Percentiles rank a stretch among this genome's conserved stretches.
These are phyloP conservation scores for Dallia pectoralis DNA, from an alignment of 2,797 vertebrate genomes.

Conservation along the genomic window DNA sequence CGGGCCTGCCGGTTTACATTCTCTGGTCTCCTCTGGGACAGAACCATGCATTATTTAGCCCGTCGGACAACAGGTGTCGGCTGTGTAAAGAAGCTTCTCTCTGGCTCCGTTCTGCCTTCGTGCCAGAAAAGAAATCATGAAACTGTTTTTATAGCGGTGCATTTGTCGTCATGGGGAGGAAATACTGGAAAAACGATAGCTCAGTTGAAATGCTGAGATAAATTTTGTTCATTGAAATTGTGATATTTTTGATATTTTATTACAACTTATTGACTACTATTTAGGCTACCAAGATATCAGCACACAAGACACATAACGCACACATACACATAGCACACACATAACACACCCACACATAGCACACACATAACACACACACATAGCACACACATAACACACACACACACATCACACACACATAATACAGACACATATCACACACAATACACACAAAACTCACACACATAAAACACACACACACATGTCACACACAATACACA, in stretches of 20 bases:
- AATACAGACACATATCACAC: slow-evolving; percentile 8
- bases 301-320: slow-evolving; percentile 16
- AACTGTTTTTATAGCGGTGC: background rate
- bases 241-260: slow-evolving; percentile 9
- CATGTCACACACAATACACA: background rate
- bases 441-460: slow-evolving; percentile 12
- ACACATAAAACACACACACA: too few relatives aligned
- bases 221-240: background rate
- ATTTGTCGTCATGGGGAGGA: background rate
- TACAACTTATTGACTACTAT: slow-evolving; percentile 40
- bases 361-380: too few relatives aligned
- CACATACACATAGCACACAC: slow-evolving; percentile 33
- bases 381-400: too few relatives aligned
- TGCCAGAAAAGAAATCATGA: background rate
- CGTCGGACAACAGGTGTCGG: slow-evolving; percentile 31
- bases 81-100: slow-evolving; percentile 29
- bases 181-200: background rate
- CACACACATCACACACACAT: slow-evolving; percentile 35
- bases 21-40: slow-evolving; percentile 11
- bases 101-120: slow-evolving; percentile 22
- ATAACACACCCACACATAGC: too few relatives aligned
- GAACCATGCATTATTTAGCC: slow-evolving; percentile 31
- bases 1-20: slow-evolving; percentile 26
- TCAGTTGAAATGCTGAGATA: background rate
- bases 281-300: background rate